Base-by-base conservation (phyloP, 2,888 invertebrate genomes). In the Hirudinaria manillensis region DNA sequence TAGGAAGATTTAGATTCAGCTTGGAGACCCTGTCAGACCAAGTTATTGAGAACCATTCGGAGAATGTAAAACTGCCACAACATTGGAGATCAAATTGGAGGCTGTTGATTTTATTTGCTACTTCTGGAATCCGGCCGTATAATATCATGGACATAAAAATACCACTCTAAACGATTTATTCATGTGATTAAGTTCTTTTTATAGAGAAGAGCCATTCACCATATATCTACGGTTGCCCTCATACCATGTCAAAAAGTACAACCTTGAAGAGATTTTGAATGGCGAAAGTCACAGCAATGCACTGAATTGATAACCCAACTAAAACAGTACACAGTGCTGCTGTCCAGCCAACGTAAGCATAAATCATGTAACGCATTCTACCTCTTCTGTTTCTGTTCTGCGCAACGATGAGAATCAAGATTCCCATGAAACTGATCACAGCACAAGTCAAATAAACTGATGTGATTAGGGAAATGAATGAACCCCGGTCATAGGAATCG, bases 291-390 rank as follows among this genome's bases (percentile, higher is more conserved):
- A 68, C n/a, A 32, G 68, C 68, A 34, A 68, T n/a, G n/a, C n/a
- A n/a, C 27, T 34, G 29, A 29, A 68, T 32, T 24, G 36, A n/a
- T 29, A 36, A 34, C 32, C 34, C 36, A 16, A 3, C 36, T n/a
- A 68, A 32, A n/a, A 68, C 10, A 13, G 34, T n/a, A 19, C 32
- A 34, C 34, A 32, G 1, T 13, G 68, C 68, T 6, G 68, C 36
- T 32, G 36, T 68, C 68, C 68, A 68, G 36, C 34, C 68, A 24
- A 70, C 38, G 10, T 53, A 65, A 34, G 73, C 65, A 29, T 73
- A 73, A n/a, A 73, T 73, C 73, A 73, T 73, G 65, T 65, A 73
- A 19, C 73, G n/a, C 73, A 73, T 73, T 32, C 73, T 27, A 10
- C 73, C 73, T n/a, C 73, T 51, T 65, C 73, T 61, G n/a, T 19